These are phyloP conservation scores for Hybognathus amarus DNA, from an alignment of 2,797 vertebrate species.

Conservation along the genomic window DNA sequence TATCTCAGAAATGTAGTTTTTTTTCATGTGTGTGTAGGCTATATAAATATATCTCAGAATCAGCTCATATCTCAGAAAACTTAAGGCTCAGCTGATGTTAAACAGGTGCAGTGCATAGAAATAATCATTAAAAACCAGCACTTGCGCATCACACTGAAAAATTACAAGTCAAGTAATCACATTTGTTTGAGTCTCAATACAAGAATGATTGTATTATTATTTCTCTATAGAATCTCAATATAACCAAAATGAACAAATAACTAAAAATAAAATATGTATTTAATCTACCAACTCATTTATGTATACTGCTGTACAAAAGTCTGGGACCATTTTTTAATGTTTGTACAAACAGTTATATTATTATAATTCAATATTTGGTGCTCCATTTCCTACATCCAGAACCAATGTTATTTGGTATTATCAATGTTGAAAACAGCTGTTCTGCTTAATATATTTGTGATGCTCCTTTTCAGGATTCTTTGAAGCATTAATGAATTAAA, in stretches of 20 bases:
- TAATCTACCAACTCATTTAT: no score
- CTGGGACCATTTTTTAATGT: no score
- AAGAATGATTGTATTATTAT: neutral
- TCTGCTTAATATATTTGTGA: neutral
- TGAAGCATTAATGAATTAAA: neutral
- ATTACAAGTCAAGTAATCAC: neutral
- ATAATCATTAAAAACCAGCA: neutral
- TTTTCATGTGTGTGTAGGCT: neutral
- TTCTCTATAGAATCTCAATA: neutral
- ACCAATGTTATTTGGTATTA: neutral
- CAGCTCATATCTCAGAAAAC: neutral
- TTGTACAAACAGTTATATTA: neutral
- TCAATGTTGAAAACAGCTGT: no score
- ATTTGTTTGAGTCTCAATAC: neutral
- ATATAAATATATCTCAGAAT: neutral
- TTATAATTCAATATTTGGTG: neutral
- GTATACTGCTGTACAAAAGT: neutral
- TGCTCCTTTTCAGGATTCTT: neutral
- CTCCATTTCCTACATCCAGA: no score
- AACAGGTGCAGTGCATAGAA: neutral
- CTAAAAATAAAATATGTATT: no score
- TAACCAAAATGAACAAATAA: neutral
- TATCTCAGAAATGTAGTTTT: neutral
- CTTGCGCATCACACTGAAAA: neutral
- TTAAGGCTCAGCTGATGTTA: neutral